phyloP scores from a whole-genome alignment of 2,113 vertebrate species.

The Colossoma macropomum region DNA sequence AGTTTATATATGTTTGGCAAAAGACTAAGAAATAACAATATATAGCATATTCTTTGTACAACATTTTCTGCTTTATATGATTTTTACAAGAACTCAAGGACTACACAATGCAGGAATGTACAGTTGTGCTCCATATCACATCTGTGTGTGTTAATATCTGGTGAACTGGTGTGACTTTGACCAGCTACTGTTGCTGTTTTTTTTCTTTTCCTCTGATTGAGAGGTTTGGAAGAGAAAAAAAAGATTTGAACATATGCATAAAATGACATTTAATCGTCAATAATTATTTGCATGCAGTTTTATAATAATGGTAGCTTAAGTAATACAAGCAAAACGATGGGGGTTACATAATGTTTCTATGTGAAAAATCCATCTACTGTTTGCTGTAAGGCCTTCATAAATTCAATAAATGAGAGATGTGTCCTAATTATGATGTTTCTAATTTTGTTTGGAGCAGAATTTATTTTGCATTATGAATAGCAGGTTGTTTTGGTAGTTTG shows the following conservation, averaged over 20 bases:
- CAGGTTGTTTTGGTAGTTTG: too few species aligned
- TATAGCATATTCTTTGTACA: background rate
- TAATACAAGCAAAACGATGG: background rate
- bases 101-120: conserved; percentile 29
- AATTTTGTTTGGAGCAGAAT: background rate
- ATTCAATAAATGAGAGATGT: conserved; percentile 5
- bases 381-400: background rate
- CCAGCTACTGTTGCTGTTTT: conserved; percentile 24
- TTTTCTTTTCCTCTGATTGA: background rate
- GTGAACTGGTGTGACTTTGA: conserved; percentile 13
- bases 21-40: too few species aligned
- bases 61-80: background rate
- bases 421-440: too few species aligned
- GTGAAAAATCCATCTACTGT: background rate
- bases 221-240: background rate
- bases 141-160: background rate
- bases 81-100: conserved; percentile 19
- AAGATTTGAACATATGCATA: background rate
- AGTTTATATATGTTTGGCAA: background rate
- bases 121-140: conserved; percentile 12
- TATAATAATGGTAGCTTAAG: background rate
- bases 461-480: background rate
- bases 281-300: conserved; percentile 42
- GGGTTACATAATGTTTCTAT: background rate
- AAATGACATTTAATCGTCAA: conserved; percentile 8